phyloP scores from a whole-genome alignment of 2,797 vertebrate species.

The Periparus ater region DNA sequence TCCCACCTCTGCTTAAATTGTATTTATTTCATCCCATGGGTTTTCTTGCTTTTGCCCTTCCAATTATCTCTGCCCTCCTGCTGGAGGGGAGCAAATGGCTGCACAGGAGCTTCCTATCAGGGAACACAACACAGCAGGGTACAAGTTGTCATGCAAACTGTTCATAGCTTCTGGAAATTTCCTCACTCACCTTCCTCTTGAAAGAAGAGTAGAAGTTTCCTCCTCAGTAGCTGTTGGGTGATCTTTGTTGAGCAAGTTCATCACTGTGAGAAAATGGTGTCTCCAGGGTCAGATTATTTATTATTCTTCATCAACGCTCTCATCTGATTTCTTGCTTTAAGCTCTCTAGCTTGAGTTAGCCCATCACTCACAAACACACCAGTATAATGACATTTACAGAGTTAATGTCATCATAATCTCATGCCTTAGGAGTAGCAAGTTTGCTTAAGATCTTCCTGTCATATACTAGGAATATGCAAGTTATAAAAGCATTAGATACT shows the following conservation, averaged over 20 bases:
- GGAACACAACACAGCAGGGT: not conserved
- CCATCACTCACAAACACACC: not conserved
- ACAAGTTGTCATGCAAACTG: not conserved
- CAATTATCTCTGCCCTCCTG: not conserved
- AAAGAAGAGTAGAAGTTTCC: not conserved
- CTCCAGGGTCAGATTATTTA: not conserved
- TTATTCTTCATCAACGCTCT: not conserved
- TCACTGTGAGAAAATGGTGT: not conserved
- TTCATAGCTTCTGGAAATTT: not conserved
- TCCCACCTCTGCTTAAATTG: fast-evolving
- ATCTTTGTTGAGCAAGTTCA: not conserved
- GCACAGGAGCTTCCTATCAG: not conserved
- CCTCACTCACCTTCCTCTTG: not conserved
- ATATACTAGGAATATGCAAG: not conserved
- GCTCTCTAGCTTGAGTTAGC: not conserved
- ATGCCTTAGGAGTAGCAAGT: not conserved
- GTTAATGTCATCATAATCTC: not conserved
- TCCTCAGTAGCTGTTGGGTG: not conserved
- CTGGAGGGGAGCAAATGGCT: fast-evolving
- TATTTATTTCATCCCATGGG: not conserved
- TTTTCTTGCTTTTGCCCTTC: not conserved
- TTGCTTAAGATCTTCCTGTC: not conserved
- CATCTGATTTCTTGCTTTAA: not conserved
- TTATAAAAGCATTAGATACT: not conserved
- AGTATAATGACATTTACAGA: not conserved